Evolutionary conservation across 2,797 vertebrate genomes (phyloP), one percentile per base, ranked within the genome.

Genomic region (Kryptolebias ocellatus): DNA sequence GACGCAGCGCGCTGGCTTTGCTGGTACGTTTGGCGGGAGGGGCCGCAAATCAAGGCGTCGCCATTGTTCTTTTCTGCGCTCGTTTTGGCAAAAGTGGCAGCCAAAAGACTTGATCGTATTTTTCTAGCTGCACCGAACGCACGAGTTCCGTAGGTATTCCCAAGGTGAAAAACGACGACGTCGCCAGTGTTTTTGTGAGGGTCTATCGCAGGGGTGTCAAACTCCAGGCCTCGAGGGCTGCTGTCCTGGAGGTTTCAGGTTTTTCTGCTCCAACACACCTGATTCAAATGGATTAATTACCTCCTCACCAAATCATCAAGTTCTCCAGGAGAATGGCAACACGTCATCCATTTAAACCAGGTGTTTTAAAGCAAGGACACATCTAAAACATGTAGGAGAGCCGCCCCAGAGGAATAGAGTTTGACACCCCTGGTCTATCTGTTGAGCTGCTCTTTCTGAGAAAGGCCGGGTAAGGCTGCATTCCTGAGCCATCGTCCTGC

Each of bases 401-500:
- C 20, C 20, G 20, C 20, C 20, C 20, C 20, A 24, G 20, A 24
- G 20, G 20, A 24, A 24, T 24, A 24, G 20, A 24, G 20, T 24
- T 24, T 24, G 20, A 24, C 20, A 24, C 20, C 20, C 20, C 20
- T 24, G 72, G 83, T 84, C 81, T 63, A 66, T 79, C 46, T 61
- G 83, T 79, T 83, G 87, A 90, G 83, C 88, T 63, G 51, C 61
- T 65, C 4, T 52, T 70, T 67, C 72, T 72, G 66, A 72, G 67
- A 74, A 67, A 61, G 47, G 63, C 61, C 82, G 85, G 80, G 82
- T 72, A 72, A 78, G 72, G 70, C 80, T 67, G 70, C 90, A 93
- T 92, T 92, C 90, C 90, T 83, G 52, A 70, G 72, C 69, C 39
- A 42, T 2, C 11, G 39, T 42, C 11, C 39, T 67, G 72, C 20